These are phyloP conservation scores for Petroica traversi DNA, from an alignment of 2,113 vertebrate species.

Conservation along the genomic window DNA sequence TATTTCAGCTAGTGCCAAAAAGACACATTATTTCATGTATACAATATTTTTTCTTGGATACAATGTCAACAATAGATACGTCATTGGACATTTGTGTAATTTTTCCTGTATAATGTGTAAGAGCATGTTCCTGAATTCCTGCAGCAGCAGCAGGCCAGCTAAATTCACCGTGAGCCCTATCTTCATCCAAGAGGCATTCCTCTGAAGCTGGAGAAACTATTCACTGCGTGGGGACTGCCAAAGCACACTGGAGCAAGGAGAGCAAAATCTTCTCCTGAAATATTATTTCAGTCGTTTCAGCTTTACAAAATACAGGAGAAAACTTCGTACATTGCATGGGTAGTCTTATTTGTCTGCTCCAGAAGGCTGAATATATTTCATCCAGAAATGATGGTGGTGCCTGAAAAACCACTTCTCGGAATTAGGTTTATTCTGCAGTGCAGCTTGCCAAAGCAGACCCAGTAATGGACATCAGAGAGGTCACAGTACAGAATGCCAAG, in stretches of 20 bases:
- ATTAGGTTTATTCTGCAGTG: background rate
- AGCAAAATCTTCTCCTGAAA: slow-evolving; percentile 26
- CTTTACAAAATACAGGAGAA: slow-evolving; percentile 26
- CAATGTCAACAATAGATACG: background rate
- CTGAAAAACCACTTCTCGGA: slow-evolving; percentile 28
- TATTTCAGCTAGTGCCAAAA: slow-evolving; percentile 13
- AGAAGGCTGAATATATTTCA: background rate
- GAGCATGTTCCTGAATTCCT: slow-evolving; percentile 6
- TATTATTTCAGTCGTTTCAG: background rate
- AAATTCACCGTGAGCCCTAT: background rate
- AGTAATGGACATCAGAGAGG: background rate
- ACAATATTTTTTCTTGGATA: slow-evolving; percentile 14
- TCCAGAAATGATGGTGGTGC: background rate
- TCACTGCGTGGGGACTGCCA: background rate
- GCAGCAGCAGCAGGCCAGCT: slow-evolving; percentile 14
- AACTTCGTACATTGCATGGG: background rate
- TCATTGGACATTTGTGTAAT: background rate
- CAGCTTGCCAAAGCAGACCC: background rate
- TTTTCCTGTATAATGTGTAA: slow-evolving; percentile 16
- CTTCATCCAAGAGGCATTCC: slow-evolving; percentile 56
- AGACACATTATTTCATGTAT: background rate
- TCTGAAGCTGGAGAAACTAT: slow-evolving; percentile 22
- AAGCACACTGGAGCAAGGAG: slow-evolving; percentile 15
- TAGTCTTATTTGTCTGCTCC: background rate
- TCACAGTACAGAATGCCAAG: background rate